Conservation (phyloP, 2,113 vertebrate species). For the Dolichallabes microphthalmus region DNA sequence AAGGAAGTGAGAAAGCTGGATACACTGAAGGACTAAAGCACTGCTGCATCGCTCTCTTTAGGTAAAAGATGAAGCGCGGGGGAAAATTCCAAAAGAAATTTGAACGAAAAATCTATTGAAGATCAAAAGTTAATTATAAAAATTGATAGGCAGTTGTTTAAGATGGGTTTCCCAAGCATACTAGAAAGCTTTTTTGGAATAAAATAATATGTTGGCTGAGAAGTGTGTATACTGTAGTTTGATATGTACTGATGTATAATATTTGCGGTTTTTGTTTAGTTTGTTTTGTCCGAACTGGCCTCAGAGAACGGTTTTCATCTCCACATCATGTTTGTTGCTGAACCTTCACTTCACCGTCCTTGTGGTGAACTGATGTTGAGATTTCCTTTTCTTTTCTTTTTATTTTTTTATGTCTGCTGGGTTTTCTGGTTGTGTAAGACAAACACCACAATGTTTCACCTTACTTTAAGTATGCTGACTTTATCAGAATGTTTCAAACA, state of each 20-base stretch:
- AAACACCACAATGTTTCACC: conserved; percentile 16
- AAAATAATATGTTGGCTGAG: neutral
- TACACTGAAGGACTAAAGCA: neutral
- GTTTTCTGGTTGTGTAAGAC: neutral
- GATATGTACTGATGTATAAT: neutral
- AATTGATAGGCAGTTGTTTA: neutral
- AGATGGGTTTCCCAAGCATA: neutral
- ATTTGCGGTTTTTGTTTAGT: neutral
- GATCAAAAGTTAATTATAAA: neutral
- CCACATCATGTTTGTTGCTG: neutral
- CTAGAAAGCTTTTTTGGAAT: neutral
- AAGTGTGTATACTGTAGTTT: neutral
- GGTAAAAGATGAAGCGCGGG: neutral
- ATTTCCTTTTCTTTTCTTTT: neutral
- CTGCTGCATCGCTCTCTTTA: neutral
- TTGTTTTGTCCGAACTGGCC: neutral
- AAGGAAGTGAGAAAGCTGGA: neutral
- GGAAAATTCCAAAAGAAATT: neutral
- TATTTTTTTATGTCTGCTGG: neutral
- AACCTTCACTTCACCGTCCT: conserved; percentile 20
- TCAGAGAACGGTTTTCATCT: conserved; percentile 4
- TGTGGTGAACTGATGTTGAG: conserved; percentile 14
- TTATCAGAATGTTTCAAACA: conserved; percentile 16
- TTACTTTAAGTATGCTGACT: conserved; percentile 37
- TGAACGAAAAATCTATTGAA: neutral